phyloP scores from a whole-genome alignment of 1,140 invertebrate species.

The Potamilus streckersoni region DNA sequence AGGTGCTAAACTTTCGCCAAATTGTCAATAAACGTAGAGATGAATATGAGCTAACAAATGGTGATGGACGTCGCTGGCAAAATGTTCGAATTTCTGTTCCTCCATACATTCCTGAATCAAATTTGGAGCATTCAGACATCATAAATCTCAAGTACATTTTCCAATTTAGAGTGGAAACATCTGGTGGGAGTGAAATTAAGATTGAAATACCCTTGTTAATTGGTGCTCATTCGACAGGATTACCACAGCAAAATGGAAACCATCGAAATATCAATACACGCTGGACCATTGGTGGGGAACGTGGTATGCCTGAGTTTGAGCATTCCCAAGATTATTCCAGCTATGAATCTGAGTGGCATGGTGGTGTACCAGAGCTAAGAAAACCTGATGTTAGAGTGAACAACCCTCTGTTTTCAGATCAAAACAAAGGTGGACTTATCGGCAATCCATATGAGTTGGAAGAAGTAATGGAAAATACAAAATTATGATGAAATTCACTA shows the following conservation, averaged over 20 bases:
- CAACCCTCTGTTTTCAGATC: too few species aligned
- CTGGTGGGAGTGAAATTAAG: constrained; percentile 47
- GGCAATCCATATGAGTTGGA: too few species aligned
- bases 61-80: constrained; percentile 62
- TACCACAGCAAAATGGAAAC: constrained; percentile 23
- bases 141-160: constrained; percentile 64
- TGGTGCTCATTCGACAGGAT: constrained; percentile 47
- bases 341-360: too few species aligned
- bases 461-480: too few species aligned
- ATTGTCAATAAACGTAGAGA: constrained; percentile 65
- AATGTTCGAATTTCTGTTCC: constrained; percentile 61
- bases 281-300: constrained; percentile 39
- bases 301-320: too few species aligned
- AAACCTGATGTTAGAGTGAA: too few species aligned
- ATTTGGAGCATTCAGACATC: constrained; percentile 63
- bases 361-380: too few species aligned
- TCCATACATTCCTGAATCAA: constrained; percentile 65
- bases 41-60: constrained; percentile 55
- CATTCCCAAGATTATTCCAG: too few species aligned
- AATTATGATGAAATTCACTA: too few species aligned
- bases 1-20: constrained; percentile 52
- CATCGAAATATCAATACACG: constrained; percentile 37
- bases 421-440: too few species aligned
- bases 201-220: constrained; percentile 53
- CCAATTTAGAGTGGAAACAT: constrained; percentile 60